Conservation (phyloP, 1,140 invertebrate species). For the Drosophila kurseongensis region DNA sequence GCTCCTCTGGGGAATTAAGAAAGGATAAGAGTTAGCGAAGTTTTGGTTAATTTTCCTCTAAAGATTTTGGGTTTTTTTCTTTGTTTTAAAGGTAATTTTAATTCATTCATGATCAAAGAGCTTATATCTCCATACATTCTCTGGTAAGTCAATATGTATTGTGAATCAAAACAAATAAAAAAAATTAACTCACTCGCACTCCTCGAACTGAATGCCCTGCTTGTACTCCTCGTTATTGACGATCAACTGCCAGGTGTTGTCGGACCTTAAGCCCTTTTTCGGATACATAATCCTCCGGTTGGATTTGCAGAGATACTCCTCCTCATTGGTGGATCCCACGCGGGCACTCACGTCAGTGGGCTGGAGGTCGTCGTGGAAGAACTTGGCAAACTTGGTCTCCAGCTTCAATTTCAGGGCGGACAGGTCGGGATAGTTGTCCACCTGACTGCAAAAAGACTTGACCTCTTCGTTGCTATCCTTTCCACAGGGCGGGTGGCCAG, state of each 20-base stretch:
- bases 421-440: conserved; percentile 70
- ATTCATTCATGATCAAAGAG: too few relatives aligned
- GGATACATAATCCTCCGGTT: conserved; percentile 54
- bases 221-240: conserved; percentile 74
- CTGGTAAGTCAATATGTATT: too few relatives aligned
- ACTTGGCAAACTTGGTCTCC: conserved; percentile 50
- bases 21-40: neutral
- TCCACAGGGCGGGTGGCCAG: conserved; percentile 29
- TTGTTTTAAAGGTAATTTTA: too few relatives aligned
- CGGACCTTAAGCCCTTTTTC: conserved; percentile 37
- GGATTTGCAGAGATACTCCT: conserved; percentile 61
- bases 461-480: conserved; percentile 50
- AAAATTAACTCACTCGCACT: conserved; percentile 77
- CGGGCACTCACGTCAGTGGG: conserved; percentile 57
- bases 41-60: neutral
- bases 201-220: conserved; percentile 77
- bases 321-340: conserved; percentile 30
- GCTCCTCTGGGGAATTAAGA: conserved; percentile 44
- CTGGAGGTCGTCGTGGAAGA: conserved; percentile 61
- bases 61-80: too few relatives aligned
- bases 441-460: conserved; percentile 71
- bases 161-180: too few relatives aligned
- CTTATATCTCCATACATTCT: too few relatives aligned
- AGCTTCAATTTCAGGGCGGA: conserved; percentile 57
- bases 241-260: conserved; percentile 71